Base-by-base conservation (phyloP, 2,888 invertebrate species). In the Drosophila kambysellisi region DNA sequence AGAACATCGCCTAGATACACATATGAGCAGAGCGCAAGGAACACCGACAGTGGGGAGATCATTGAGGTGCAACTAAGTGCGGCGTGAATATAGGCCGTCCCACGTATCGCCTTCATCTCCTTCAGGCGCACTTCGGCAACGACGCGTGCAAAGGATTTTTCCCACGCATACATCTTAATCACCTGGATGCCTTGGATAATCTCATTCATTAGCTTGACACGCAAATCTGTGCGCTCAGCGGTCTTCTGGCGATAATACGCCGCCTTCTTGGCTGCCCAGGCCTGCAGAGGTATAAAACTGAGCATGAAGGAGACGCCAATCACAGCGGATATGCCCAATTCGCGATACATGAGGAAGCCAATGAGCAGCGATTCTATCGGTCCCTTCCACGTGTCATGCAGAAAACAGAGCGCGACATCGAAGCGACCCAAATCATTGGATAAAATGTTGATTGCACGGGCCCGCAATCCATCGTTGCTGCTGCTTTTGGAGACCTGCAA, bases 401-500 rank as follows among this genome's bases (percentile, higher is more conserved):
- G 93, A 92, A 98, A 97, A 79, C 97, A 95, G 63, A 98, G 95
- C 15, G 97, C 97, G 91, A 98, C 95, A 92, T 99, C 99, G 92
- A 99, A 98, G 61, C 97, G 95, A 88, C 97, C 97, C 76, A 99
- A 97, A 93, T 99, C 99, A 91, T 99, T 99, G 1, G 99, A 98
- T 68, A 99, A 94, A n/a, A 99, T 95, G 92, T 99, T 99, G 37
- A 99, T 98, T 72, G 95, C 95, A 74, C 95, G 94, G 0, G 94
- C 98, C 83, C 95, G 97, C 93, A 94, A 96, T 0, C 98, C 98
- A 92, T 97, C 96, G 8, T 96, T 96, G 57, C 98, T 94, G 1
- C 98, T 97, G 8, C 96, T 96, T 92, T 96, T 96, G 64, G 96
- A 97, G 41, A 98, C 93, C 76, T 94, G 94, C 48, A 95, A 92